Evolutionary conservation across 1,140 invertebrate genomes (phyloP).

Genomic region (Neodiprion virginianus): DNA sequence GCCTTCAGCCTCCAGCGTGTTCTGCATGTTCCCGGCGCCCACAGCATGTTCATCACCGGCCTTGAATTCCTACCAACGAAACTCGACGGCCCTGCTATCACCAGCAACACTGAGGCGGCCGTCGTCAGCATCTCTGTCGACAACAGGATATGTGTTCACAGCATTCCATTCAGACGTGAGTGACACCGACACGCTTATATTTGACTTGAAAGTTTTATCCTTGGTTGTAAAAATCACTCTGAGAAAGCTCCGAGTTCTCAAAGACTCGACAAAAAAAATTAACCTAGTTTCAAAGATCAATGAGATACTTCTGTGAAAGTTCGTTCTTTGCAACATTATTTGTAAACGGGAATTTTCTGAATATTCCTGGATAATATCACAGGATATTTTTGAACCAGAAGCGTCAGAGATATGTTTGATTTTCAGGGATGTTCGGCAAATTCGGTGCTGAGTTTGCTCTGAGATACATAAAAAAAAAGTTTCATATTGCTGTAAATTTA

Average conservation of each 20-base stretch:
- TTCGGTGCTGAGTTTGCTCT: no score
- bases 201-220: slow-evolving; percentile 13
- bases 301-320: not conserved
- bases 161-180: slow-evolving; percentile 83
- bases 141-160: slow-evolving; percentile 91
- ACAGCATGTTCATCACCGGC: slow-evolving; percentile 95
- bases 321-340: no score
- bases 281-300: slow-evolving; percentile 17
- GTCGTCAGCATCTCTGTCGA: slow-evolving; percentile 94
- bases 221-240: no score
- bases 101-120: slow-evolving; percentile 80
- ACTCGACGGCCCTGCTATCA: slow-evolving; percentile 68
- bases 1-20: slow-evolving; percentile 91
- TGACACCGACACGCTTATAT: slow-evolving; percentile 32
- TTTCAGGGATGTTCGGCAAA: slow-evolving; percentile 4
- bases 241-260: no score
- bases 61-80: slow-evolving; percentile 85
- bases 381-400: slow-evolving; percentile 1
- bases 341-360: not conserved
- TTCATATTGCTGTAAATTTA: no score
- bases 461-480: no score
- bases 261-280: slow-evolving; percentile 18
- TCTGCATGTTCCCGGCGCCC: slow-evolving; percentile 81
- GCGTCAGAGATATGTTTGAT: slow-evolving; percentile 12
- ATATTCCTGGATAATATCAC: not conserved